Base-by-base conservation (phyloP, 2,888 invertebrate genomes). In the Cremastinae sp. region DNA sequence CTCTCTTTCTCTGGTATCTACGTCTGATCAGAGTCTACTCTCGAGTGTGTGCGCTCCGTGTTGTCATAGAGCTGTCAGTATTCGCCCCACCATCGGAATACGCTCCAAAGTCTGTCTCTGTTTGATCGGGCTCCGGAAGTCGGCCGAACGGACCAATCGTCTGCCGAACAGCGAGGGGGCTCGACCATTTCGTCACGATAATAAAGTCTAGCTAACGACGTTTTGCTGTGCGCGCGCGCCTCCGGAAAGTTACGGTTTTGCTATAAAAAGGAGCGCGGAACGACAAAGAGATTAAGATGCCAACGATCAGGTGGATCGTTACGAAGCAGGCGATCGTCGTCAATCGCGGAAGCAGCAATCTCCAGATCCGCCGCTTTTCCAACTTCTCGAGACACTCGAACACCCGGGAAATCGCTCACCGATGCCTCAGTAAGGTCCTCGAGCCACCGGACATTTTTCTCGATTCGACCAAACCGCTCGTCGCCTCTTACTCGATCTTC, bases 261-360 rank as follows among this genome's bases (percentile, higher is more conserved):
- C 71, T 78, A 78, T 78, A 78, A 73, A 74, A 75, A 71, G 76
- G 66, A 49, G 45, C 56, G 56, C 36, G 38, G 38, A 43, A 53
- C 41, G 59, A 64, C 45, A 49, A 58, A 4, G 18, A 36, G 41
- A 53, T 34, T 76, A 81, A 61, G 78, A 85, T 84, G 85, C 82
- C 82, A 66, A 83, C 82, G 56, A 78, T 83, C 83, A 83, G 83
- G 84, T 85, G 84, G 84, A 83, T 84, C 79, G 78, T 80, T 79
- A 69, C 79, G 79, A 76, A 75, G 38, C 69, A 73, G 36, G 75
- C 65, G 51, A 79, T 56, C 36, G 49, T 53, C 34, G 22, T 69
- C 68, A 53, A 20, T 43, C 41, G 61, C 12, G 8, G 54, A 0
- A 54, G 43, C 41, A 61, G 47, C 20, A 12, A 53, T 12, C 69